Evolutionary conservation across 2,797 vertebrate species (phyloP).

Genomic region (Sphenodon punctatus): DNA sequence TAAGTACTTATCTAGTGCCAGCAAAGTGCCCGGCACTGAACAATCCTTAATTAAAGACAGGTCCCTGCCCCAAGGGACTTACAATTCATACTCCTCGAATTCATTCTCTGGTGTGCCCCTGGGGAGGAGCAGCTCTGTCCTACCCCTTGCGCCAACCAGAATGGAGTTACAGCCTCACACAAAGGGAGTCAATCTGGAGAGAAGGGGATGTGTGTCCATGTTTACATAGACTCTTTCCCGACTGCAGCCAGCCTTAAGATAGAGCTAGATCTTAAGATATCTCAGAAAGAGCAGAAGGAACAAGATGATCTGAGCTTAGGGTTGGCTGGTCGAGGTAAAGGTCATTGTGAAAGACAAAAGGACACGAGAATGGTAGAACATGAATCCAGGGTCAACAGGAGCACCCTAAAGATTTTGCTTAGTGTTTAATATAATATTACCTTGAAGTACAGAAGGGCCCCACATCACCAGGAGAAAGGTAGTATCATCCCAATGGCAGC

Average conservation of each 20-base stretch:
- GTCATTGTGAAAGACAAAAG: neutral
- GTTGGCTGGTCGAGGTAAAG: neutral
- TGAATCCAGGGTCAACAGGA: neutral
- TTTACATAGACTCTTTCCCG: neutral
- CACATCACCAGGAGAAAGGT: too few relatives aligned
- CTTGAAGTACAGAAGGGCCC: too few relatives aligned
- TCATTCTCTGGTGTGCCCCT: neutral
- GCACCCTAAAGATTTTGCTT: fast-evolving
- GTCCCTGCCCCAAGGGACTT: too few relatives aligned
- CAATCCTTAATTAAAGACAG: too few relatives aligned
- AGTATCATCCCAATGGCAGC: neutral
- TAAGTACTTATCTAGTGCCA: too few relatives aligned
- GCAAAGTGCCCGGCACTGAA: too few relatives aligned
- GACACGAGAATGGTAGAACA: fast-evolving
- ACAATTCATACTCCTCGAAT: too few relatives aligned
- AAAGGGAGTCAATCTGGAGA: neutral
- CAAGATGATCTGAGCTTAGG: neutral
- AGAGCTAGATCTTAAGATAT: too few relatives aligned
- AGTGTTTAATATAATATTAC: neutral
- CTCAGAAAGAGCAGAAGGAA: neutral
- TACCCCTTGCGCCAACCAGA: neutral
- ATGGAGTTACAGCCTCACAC: fast-evolving
- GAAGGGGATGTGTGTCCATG: fast-evolving
- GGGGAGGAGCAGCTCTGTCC: neutral
- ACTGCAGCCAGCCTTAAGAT: neutral